Evolutionary conservation across 2,113 vertebrate genomes (phyloP), one percentile per base, ranked within the genome.

Genomic region (Plectropomus leopardus): DNA sequence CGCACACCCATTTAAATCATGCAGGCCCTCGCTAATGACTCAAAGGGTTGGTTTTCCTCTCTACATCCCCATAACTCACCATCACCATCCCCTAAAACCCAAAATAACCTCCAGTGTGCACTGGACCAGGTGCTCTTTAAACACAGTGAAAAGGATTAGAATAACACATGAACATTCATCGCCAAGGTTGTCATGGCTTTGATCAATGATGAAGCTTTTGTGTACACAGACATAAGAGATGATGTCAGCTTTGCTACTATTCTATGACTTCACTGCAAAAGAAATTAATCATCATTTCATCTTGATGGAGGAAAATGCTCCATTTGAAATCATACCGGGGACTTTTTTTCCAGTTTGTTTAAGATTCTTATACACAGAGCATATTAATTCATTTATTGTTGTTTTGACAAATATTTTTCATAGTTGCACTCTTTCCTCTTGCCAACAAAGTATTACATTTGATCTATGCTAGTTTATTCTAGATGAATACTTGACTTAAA

Each of bases 101-200:
- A 84, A 92, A 92, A 92, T 89, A 92, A 67, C 48, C 57, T 59
- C 48, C 44, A 75, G 63, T 82, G 26, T 82, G 73, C 67, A 30
- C 3, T 67, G 67, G 59, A 83, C 89, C 85, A 90, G 89, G 85
- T 90, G 85, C 76, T 86, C 83, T 86, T 87, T 81, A 84, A 85
- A 86, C 48, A 55, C 78, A 86, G 79, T 47, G 57, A 88, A 77
- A 86, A 65, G 79, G 66, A 82, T 86, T 87, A 83, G 63, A 90
- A 84, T 78, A 88, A 91, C 84, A 92, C 60, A 83, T 78, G 88
- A 87, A 79, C 88, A 89, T 86, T 92, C 91, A 88, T 78, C 72
- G 72, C 71, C 70, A 23, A 40, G 19, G 65, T 73, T 86, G 88
- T 92, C 90, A 88, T 87, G 47, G 11, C 69, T 23, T 5, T 70